These are phyloP conservation scores for Saccostrea glomerata DNA, from an alignment of 1,140 invertebrate genomes.

Conservation along the genomic window DNA sequence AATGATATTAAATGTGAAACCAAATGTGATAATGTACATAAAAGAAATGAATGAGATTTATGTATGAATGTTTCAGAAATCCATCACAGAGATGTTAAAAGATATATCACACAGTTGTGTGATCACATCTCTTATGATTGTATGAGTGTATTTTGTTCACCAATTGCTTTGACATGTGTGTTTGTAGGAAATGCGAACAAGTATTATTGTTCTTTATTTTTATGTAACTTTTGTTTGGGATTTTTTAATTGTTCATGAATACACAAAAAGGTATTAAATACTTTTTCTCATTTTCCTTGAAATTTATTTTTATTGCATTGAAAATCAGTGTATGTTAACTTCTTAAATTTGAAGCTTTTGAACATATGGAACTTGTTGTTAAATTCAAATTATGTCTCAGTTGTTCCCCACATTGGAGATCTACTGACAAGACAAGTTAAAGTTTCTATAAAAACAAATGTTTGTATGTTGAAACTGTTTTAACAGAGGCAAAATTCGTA, in stretches of 20 bases:
- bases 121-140: neutral
- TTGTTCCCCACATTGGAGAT: too few species aligned
- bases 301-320: too few species aligned
- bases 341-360: too few species aligned
- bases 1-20: neutral
- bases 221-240: neutral
- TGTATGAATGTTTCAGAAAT: neutral
- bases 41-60: neutral
- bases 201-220: neutral
- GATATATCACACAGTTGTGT: neutral
- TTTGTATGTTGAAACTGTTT: too few species aligned
- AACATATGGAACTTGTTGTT: too few species aligned
- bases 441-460: too few species aligned
- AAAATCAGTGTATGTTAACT: too few species aligned
- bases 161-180: neutral
- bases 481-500: too few species aligned
- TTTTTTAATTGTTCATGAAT: neutral
- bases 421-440: too few species aligned
- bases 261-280: neutral
- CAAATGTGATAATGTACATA: constrained; percentile 3
- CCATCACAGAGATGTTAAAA: neutral
- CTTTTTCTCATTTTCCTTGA: neutral
- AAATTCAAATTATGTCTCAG: too few species aligned
- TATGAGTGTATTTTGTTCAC: neutral
- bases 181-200: neutral